phyloP scores from a whole-genome alignment of 2,797 vertebrate genomes.

The Pseudochirops cupreus region DNA sequence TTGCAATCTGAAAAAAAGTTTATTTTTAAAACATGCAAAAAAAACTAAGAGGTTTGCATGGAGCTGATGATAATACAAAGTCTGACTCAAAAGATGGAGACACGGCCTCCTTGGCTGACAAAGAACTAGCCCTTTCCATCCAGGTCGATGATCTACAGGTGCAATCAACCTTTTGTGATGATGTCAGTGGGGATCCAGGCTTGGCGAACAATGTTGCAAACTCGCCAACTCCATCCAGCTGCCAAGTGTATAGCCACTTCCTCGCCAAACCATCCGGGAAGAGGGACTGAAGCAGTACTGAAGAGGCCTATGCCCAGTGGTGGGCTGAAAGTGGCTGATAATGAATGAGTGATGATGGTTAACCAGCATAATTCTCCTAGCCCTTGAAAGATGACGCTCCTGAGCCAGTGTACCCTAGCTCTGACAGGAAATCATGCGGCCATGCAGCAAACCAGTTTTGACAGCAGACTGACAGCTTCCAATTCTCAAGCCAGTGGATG shows the following conservation, averaged over 20 bases:
- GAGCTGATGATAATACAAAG: not conserved
- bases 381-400: constrained; percentile 75
- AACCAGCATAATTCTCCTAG: constrained; percentile 60
- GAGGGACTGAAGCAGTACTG: constrained; percentile 56
- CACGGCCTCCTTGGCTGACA: not conserved
- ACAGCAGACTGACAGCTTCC: not conserved
- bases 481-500: accelerated
- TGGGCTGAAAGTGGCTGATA: constrained; percentile 76
- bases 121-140: not conserved
- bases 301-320: constrained; percentile 67
- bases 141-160: not conserved
- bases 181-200: not conserved
- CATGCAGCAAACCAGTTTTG: not conserved
- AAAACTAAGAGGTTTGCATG: not conserved
- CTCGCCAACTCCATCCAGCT: constrained; percentile 43
- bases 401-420: constrained; percentile 65
- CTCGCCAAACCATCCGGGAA: constrained; percentile 66
- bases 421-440: not conserved
- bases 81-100: not conserved
- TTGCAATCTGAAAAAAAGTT: not conserved
- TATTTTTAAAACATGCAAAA: not conserved
- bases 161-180: not conserved
- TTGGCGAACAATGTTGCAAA: constrained; percentile 37
- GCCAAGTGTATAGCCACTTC: constrained; percentile 65
- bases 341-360: constrained; percentile 77